Conservation (phyloP, 2,797 vertebrate genomes). For the Gambelia wislizenii region DNA sequence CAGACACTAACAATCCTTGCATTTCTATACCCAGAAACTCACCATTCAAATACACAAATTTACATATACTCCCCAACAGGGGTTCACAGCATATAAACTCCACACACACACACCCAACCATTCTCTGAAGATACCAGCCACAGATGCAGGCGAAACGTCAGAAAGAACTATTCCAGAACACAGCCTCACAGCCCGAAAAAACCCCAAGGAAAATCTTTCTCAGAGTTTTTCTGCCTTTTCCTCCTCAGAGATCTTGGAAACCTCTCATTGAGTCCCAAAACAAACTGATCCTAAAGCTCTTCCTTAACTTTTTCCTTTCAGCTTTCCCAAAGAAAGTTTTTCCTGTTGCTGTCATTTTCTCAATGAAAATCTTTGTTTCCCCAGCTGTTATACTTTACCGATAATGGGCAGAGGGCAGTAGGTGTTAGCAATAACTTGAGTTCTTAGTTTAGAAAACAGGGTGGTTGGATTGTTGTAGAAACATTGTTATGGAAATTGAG, state of each 20-base stretch:
- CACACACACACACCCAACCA: no score
- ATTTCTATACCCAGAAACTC: no score
- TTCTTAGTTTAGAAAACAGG: not conserved
- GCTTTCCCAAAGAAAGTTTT: not conserved
- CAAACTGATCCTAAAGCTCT: not conserved
- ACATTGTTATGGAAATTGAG: not conserved
- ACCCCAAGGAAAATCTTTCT: no score
- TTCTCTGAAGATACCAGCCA: no score
- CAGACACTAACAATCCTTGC: no score
- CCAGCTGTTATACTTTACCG: not conserved
- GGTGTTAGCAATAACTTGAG: not conserved
- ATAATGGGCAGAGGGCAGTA: not conserved
- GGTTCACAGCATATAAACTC: no score
- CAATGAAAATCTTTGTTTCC: not conserved
- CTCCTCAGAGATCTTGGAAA: not conserved
- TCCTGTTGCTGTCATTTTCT: not conserved
- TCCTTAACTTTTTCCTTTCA: not conserved
- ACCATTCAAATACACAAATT: no score
- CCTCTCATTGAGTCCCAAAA: not conserved
- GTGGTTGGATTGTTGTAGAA: not conserved
- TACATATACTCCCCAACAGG: no score
- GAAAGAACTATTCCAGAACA: no score
- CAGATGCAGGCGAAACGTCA: no score
- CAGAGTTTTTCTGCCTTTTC: no score
- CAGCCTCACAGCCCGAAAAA: no score